These are phyloP conservation scores for Poicephalus gulielmi DNA, from an alignment of 2,113 vertebrate species.

Conservation along the genomic window DNA sequence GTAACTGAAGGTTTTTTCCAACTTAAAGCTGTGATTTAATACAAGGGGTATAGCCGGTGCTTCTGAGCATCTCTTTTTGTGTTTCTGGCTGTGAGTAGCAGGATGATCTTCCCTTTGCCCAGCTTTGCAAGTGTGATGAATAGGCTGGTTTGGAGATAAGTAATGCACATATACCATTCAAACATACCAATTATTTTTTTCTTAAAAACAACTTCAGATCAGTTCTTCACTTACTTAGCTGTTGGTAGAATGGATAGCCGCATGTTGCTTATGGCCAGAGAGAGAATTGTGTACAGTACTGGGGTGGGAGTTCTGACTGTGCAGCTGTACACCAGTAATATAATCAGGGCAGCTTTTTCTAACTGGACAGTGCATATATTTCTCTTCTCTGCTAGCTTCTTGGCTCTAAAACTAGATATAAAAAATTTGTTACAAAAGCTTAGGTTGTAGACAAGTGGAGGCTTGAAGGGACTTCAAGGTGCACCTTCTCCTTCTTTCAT, in stretches of 20 bases:
- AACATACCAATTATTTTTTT: background rate
- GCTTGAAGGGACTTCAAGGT: background rate
- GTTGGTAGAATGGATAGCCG: background rate
- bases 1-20: background rate
- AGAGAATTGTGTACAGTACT: background rate
- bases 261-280: background rate
- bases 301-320: background rate
- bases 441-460: background rate
- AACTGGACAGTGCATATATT: background rate
- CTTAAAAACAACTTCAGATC: background rate
- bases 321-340: background rate
- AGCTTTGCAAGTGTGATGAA: background rate
- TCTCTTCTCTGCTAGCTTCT: background rate
- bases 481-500: background rate
- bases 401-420: background rate
- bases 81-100: background rate
- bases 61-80: background rate
- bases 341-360: background rate
- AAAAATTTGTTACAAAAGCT: background rate
- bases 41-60: background rate
- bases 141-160: background rate
- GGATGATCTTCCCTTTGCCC: background rate
- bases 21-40: background rate
- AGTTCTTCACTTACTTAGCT: background rate
- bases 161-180: background rate